phyloP scores from a whole-genome alignment of 2,888 invertebrate genomes.

The Prosopocoilus inquinatus region DNA sequence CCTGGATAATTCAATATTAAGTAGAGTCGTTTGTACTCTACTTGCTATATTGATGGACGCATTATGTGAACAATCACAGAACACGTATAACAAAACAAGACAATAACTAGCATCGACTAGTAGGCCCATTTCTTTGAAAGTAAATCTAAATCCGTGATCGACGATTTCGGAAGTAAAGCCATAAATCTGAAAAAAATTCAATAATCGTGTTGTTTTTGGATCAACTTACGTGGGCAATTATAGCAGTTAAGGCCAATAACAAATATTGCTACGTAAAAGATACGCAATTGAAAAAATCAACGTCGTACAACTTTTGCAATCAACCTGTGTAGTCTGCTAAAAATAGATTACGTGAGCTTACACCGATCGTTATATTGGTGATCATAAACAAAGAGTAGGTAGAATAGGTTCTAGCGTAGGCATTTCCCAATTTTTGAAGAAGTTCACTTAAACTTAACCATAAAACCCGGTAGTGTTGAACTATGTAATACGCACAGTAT shows the following conservation, averaged over 20 bases:
- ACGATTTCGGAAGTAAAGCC: constrained; percentile 67
- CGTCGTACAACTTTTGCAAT: too few relatives aligned
- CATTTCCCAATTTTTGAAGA: constrained; percentile 64
- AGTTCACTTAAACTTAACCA: constrained; percentile 67
- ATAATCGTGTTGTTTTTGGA: background rate
- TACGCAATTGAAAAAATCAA: too few relatives aligned
- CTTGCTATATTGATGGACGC: constrained; percentile 64
- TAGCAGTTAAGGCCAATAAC: too few relatives aligned
- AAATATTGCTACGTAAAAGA: too few relatives aligned
- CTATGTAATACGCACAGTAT: constrained; percentile 57
- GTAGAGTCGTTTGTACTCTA: constrained; percentile 61
- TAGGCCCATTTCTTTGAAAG: constrained; percentile 66
- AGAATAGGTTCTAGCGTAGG: constrained; percentile 66
- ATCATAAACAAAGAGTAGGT: constrained; percentile 68
- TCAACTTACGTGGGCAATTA: too few relatives aligned
- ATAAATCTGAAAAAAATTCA: constrained; percentile 50
- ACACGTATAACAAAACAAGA: constrained; percentile 59
- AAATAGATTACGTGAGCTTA: constrained; percentile 30
- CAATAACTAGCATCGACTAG: constrained; percentile 64
- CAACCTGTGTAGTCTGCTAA: too few relatives aligned
- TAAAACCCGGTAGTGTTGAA: constrained; percentile 61
- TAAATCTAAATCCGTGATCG: constrained; percentile 64
- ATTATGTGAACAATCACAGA: constrained; percentile 67
- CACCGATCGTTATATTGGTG: constrained; percentile 65
- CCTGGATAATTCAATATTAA: constrained; percentile 58